These are phyloP conservation scores for Himalopsyche phryganea DNA, from an alignment of 1,140 invertebrate genomes.

Conservation along the genomic window DNA sequence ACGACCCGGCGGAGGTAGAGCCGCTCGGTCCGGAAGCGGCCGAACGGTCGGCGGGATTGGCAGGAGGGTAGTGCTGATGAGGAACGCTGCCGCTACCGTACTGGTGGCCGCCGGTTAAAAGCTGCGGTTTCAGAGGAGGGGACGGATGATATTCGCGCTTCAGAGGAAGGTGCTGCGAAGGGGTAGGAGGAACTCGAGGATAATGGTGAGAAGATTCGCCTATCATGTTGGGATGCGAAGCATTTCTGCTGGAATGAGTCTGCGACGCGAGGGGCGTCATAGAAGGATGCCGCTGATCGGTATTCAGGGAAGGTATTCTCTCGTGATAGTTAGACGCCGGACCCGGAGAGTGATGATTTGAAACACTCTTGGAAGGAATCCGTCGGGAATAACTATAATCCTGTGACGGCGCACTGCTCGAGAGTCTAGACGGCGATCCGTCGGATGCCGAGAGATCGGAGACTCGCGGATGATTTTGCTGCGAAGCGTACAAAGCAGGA, in stretches of 20 bases:
- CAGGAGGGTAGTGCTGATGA: slow-evolving; percentile 6
- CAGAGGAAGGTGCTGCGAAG: slow-evolving; percentile 10
- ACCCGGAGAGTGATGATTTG: slow-evolving; percentile 2
- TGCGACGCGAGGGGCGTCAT: background rate
- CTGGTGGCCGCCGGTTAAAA: slow-evolving; percentile 6
- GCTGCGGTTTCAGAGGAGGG: slow-evolving; percentile 17
- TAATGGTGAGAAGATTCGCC: slow-evolving; percentile 18
- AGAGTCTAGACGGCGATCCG: slow-evolving; percentile 1
- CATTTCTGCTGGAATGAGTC: too few species aligned
- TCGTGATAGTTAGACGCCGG: slow-evolving; percentile 21
- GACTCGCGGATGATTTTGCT: slow-evolving; percentile 10
- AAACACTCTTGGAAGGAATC: slow-evolving; percentile 13
- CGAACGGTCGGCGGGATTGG: slow-evolving; percentile 2
- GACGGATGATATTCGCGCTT: slow-evolving; percentile 16
- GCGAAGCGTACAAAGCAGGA: slow-evolving; percentile 6
- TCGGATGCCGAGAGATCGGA: slow-evolving; percentile 6
- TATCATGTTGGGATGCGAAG: too few species aligned
- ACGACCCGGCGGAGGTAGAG: background rate
- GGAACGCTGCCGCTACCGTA: background rate
- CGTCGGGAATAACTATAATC: slow-evolving; percentile 20
- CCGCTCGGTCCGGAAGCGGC: slow-evolving; percentile 1
- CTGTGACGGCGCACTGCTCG: slow-evolving; percentile 15
- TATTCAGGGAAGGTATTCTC: slow-evolving; percentile 8
- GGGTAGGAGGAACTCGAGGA: slow-evolving; percentile 12
- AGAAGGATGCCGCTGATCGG: slow-evolving; percentile 22